phyloP scores from a whole-genome alignment of 53 echinoderm and acorn worm genomes.

The Patiria pectinifera region DNA sequence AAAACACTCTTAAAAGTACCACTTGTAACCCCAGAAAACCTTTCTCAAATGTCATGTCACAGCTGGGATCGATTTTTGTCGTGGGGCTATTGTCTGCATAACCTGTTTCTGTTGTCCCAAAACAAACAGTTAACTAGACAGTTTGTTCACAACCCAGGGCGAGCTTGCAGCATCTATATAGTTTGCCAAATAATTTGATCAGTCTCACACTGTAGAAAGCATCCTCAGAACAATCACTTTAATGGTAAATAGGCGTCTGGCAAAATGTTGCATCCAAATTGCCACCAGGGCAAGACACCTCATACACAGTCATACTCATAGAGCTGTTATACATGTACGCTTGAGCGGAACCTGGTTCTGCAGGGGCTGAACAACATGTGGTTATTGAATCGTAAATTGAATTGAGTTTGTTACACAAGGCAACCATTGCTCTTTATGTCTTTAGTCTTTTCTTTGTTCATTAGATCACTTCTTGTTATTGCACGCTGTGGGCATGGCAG shows the following conservation, averaged over 20 bases:
- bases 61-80: not conserved
- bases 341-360: not conserved
- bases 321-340: not conserved
- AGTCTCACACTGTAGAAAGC: not conserved
- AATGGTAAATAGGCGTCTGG: too few relatives aligned
- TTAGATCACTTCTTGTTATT: not conserved
- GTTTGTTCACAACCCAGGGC: not conserved
- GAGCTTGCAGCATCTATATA: not conserved
- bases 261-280: not conserved
- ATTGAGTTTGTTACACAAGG: slow-evolving; percentile 11
- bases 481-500: not conserved
- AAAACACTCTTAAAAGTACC: too few relatives aligned
- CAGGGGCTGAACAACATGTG: not conserved
- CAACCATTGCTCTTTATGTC: not conserved
- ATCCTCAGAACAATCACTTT: too few relatives aligned
- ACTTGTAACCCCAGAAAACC: not conserved
- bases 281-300: not conserved
- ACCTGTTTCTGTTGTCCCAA: not conserved
- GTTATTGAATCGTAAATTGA: slow-evolving; percentile 17
- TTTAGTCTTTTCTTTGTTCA: not conserved
- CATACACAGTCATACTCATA: not conserved
- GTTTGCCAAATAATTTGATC: not conserved
- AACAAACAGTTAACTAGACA: not conserved
- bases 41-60: not conserved
- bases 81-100: not conserved